Evolutionary conservation across 2,113 vertebrate species (phyloP).

Genomic region (Anarhynchus alexandrinus): DNA sequence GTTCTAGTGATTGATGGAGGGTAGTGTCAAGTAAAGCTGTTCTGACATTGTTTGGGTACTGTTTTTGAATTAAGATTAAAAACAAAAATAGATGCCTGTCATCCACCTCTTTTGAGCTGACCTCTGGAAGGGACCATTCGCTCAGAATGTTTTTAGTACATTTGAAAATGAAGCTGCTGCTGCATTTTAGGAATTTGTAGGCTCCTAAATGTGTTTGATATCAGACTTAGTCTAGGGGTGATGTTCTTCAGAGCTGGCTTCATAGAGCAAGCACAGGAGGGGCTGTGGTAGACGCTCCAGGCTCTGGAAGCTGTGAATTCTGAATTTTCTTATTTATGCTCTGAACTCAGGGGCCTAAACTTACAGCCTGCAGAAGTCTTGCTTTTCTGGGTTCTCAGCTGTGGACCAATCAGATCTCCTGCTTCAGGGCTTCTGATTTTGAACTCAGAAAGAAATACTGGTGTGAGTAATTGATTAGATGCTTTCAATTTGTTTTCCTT

Average conservation of each 20-base stretch:
- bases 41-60: neutral
- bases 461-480: neutral
- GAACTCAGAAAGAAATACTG: neutral
- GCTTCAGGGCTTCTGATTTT: neutral
- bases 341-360: neutral
- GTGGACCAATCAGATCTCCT: neutral
- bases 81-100: neutral
- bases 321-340: neutral
- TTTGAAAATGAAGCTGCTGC: neutral
- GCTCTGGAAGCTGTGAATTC: neutral
- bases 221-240: neutral
- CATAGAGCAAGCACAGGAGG: neutral
- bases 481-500: neutral
- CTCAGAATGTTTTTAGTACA: neutral
- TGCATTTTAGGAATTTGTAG: neutral
- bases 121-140: neutral
- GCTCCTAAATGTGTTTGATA: neutral
- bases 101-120: neutral
- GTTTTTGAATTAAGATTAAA: neutral
- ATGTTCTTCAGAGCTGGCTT: neutral
- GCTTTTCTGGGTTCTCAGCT: neutral
- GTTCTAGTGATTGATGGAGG: neutral
- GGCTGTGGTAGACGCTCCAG: neutral
- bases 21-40: neutral
- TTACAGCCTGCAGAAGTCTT: neutral